Base-by-base conservation (phyloP, 2,113 vertebrate genomes). In the Symphodus melops region DNA sequence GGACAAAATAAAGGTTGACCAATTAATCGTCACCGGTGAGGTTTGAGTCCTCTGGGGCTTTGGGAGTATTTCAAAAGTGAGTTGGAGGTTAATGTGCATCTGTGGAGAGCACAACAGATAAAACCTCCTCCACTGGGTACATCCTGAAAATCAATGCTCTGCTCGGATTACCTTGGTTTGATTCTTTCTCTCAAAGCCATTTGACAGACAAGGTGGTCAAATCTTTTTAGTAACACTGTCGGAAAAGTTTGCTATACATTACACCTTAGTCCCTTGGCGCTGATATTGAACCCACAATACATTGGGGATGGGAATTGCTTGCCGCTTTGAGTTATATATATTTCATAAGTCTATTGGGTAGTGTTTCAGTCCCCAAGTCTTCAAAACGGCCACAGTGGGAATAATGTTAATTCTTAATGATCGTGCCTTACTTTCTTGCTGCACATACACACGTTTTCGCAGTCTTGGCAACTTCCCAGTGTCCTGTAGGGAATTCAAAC, bases 11-110 rank as follows among this genome's bases (percentile, higher is more conserved):
- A 37, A 82, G 77, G 70, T 65, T 72, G 85, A 86, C 85, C 89
- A 88, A 85, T 87, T 88, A 84, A 81, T 82, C 52, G 21, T 42
- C 66, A 54, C 70, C 14, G 56, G 65, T 72, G 68, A 83, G 75
- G 58, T 60, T 79, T 49, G 62, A 68, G 59, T 83, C 88, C 82
- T 62, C 25, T 0, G 75, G 84, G 48, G 86, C 46, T 82, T 72
- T 41, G 0, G 25, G 53, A 36, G 61, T 28, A 42, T 87, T 86
- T 86, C 78, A 76, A 63, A 81, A 41, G 62, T 33, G 62, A 88
- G 59, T 16, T 78, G 70, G 72, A 83, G 81, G 83, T 82, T 86
- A 87, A 91, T 75, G 87, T 85, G 57, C 69, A 64, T 72, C 81
- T 72, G 86, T 54, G 69, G 72, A 55, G 72, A 85, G 72, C 65